phyloP scores from a whole-genome alignment of 2,797 vertebrate genomes.

The Pelochelys cantorii region DNA sequence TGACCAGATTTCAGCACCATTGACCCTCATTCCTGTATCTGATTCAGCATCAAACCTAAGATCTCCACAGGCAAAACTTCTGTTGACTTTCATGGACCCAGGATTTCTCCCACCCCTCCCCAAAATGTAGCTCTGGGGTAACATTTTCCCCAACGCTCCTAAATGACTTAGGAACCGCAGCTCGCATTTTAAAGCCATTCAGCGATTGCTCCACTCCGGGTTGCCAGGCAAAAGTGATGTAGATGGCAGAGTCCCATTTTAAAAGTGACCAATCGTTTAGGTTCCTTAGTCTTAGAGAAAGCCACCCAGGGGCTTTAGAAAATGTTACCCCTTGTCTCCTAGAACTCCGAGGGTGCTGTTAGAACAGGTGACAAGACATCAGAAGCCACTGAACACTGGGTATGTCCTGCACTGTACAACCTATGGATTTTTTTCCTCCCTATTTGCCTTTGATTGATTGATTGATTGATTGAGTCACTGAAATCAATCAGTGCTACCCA shows the following conservation, averaged over 20 bases:
- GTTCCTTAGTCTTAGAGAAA: neutral
- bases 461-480: conserved; percentile 13
- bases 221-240: neutral
- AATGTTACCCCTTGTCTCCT: neutral
- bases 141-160: neutral
- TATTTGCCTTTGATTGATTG: conserved; percentile 12
- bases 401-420: too few species aligned
- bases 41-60: neutral
- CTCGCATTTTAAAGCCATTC: neutral
- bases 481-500: conserved; percentile 4
- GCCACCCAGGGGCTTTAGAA: neutral
- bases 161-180: neutral
- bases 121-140: neutral
- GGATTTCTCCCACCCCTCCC: accelerated
- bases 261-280: neutral
- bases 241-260: neutral
- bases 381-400: neutral
- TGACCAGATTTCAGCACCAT: neutral
- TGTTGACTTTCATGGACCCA: neutral
- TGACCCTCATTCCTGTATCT: neutral
- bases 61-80: neutral
- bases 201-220: neutral
- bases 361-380: neutral
- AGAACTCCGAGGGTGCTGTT: neutral
- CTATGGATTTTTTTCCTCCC: neutral